Percentiles rank a stretch among this genome's conserved stretches.
Conservation (phyloP, 2,797 vertebrate species). For the Sebastes elongatus region DNA sequence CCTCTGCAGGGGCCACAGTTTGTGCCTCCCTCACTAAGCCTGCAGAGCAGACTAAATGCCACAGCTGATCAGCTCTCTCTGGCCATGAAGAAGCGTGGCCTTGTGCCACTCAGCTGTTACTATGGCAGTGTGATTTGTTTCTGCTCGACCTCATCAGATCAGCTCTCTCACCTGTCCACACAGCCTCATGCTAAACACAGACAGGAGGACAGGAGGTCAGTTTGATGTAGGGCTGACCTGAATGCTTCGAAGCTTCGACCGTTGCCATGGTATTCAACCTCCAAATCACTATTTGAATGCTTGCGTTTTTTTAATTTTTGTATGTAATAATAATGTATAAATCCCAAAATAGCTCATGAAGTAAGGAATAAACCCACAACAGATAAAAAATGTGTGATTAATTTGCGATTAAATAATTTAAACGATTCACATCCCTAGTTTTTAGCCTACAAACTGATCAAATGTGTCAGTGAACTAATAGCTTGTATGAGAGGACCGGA, state of each 20-base stretch:
- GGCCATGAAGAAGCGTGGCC: slow-evolving; percentile 31
- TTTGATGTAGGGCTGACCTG: not conserved
- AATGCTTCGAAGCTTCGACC: too few species aligned
- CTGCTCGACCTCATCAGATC: slow-evolving; percentile 13
- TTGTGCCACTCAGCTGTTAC: slow-evolving; percentile 49
- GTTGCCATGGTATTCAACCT: too few species aligned
- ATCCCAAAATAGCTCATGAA: too few species aligned
- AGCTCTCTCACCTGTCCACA: slow-evolving; percentile 24
- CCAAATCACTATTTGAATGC: too few species aligned
- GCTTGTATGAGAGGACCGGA: slow-evolving; percentile 12
- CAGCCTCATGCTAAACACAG: slow-evolving; percentile 13
- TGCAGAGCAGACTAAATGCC: slow-evolving; percentile 46
- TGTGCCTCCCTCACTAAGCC: slow-evolving; percentile 35
- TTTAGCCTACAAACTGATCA: slow-evolving; percentile 33
- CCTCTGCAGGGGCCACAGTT: slow-evolving; percentile 39
- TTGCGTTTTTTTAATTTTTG: too few species aligned
- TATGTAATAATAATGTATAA: too few species aligned
- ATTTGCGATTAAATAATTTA: too few species aligned
- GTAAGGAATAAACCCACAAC: too few species aligned
- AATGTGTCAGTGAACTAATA: slow-evolving; percentile 44
- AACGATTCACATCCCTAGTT: not conserved
- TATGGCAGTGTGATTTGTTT: slow-evolving; percentile 30
- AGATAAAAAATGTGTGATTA: too few species aligned
- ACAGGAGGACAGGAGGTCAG: slow-evolving; percentile 3
- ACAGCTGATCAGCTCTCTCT: slow-evolving; percentile 43